Percentiles rank a stretch among this genome's conserved stretches.
Evolutionary conservation across 2,888 invertebrate genomes (phyloP).

Genomic region (Rhamnusium bicolor): DNA sequence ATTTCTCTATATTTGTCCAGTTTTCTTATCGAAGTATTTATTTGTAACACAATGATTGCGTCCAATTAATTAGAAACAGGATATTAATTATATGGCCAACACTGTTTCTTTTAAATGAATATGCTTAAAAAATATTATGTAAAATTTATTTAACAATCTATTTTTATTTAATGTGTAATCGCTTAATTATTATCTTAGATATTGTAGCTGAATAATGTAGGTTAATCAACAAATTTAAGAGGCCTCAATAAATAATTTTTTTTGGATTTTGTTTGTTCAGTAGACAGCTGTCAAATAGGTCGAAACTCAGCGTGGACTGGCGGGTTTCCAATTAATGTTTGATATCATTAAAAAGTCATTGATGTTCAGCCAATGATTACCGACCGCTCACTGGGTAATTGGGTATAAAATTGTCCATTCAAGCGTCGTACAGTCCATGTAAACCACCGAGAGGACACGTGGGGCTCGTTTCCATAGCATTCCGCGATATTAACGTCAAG

Average conservation of each 20-base stretch:
- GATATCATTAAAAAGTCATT: conserved; percentile 51
- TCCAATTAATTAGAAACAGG: too few relatives aligned
- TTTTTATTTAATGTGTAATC: too few relatives aligned
- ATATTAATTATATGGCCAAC: too few relatives aligned
- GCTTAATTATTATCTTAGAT: too few relatives aligned
- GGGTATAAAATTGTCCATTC: conserved; percentile 51
- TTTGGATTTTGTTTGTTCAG: neutral
- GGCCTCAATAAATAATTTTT: neutral
- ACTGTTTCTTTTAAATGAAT: too few relatives aligned
- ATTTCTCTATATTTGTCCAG: too few relatives aligned
- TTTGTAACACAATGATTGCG: too few relatives aligned
- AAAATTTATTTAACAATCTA: too few relatives aligned
- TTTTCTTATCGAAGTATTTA: too few relatives aligned
- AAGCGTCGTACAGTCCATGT: conserved; percentile 27
- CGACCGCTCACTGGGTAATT: conserved; percentile 50
- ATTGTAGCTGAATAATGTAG: too few relatives aligned
- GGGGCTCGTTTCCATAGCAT: conserved; percentile 32
- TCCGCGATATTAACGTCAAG: conserved; percentile 41
- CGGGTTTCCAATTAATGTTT: conserved; percentile 37
- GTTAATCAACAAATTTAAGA: neutral
- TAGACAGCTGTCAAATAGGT: conserved; percentile 21
- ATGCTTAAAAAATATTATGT: too few relatives aligned
- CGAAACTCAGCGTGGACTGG: neutral
- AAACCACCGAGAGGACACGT: conserved; percentile 26
- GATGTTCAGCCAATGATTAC: conserved; percentile 50